Base-by-base conservation (phyloP, 2,797 vertebrate species). In the Kryptolebias ocellatus region DNA sequence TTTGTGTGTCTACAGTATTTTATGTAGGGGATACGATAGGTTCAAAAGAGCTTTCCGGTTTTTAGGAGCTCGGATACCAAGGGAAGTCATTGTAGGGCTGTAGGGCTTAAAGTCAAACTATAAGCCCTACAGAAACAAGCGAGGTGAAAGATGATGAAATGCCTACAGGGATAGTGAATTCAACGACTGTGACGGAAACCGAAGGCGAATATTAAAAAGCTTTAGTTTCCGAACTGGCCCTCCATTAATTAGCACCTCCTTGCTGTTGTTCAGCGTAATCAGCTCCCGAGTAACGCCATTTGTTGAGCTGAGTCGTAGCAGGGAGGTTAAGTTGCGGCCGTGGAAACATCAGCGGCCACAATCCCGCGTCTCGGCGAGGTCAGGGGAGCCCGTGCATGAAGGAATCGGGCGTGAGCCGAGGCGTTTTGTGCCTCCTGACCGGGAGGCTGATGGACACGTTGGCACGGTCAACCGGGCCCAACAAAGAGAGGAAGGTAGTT, bases 401-500 rank as follows among this genome's bases (percentile, higher is more conserved):
- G 83, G 83, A 83, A 80, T 73, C 85, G 65, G 82, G 74, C 34
- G 78, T 77, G 49, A 70, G 37, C 56, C 49, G 44, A 57, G 58
- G 20, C 28, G 1, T 63, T 61, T 9, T 27, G 64, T 63, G 76
- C 67, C 69, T 66, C 61, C 51, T 74, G 73, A 72, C 58, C 66
- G 45, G 20, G 76, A 76, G 18, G 50, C 67, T 76, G 87, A 86
- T 61, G 80, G 91, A 90, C 85, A 7, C 83, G 72, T 90, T 93
- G 91, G 92, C 91, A 87, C 44, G 67, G 79, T 74, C 72, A 64
- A 65, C 31, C 24, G 54, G 74, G 67, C 63, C 37, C 85, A 91
- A 95, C 93, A 94, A 94, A 93, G 91, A 84, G 83, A 93, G 93
- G 93, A 94, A 93, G 89, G 85, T 87, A 78, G 56, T 71, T 75